Evolutionary conservation across 2,888 invertebrate species (phyloP).

Genomic region (Pyrochroa serraticornis): DNA sequence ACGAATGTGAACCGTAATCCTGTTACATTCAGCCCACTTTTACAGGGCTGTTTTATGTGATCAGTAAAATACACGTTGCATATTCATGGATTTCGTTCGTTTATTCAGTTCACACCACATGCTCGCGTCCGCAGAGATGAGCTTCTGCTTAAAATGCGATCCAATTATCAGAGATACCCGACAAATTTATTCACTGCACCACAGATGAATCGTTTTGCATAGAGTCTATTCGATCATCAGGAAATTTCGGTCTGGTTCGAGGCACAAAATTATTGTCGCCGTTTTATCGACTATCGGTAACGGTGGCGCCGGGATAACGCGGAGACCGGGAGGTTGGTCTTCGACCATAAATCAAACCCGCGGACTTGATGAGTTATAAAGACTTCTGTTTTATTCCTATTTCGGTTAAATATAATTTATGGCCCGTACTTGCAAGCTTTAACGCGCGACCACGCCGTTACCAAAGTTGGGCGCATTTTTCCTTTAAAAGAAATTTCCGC

Average conservation of each 20-base stretch:
- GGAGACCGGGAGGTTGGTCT: constrained; percentile 29
- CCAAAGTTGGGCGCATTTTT: too few relatives aligned
- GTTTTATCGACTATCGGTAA: constrained; percentile 6
- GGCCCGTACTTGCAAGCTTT: constrained; percentile 8
- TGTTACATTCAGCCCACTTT: constrained; percentile 49
- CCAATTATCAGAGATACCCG: constrained; percentile 47
- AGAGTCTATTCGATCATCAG: constrained; percentile 23
- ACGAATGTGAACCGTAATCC: constrained; percentile 46
- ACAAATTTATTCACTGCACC: constrained; percentile 42
- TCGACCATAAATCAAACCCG: constrained; percentile 29
- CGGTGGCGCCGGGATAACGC: constrained; percentile 16
- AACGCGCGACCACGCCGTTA: too few relatives aligned
- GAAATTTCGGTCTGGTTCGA: neutral
- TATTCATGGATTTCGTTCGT: constrained; percentile 49
- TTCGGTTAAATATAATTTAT: constrained; percentile 28
- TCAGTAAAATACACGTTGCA: constrained; percentile 51
- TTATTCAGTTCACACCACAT: constrained; percentile 43
- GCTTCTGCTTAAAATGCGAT: constrained; percentile 44
- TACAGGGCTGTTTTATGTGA: constrained; percentile 49
- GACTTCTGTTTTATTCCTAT: constrained; percentile 36
- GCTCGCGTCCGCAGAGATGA: constrained; percentile 29
- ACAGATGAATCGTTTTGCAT: constrained; percentile 37
- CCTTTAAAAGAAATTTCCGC: too few relatives aligned
- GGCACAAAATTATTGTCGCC: constrained; percentile 3
- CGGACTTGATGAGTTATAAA: constrained; percentile 37